Evolutionary conservation across 1,140 invertebrate species (phyloP).

Genomic region (Brachystomella parvula): DNA sequence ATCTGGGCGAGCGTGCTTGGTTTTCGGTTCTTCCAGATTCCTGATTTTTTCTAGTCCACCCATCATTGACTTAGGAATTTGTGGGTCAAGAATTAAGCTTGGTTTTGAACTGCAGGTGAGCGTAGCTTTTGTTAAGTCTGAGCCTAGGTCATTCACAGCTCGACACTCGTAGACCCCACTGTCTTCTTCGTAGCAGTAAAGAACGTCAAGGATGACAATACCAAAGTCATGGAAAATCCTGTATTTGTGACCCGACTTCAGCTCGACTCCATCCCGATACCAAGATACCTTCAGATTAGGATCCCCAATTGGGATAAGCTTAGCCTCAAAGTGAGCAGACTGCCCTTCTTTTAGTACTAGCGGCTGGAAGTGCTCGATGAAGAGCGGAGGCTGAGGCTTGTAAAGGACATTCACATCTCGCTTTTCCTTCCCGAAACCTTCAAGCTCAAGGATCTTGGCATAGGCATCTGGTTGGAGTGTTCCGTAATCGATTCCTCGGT

Average conservation of each 20-base stretch:
- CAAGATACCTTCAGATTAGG: slow-evolving; percentile 86
- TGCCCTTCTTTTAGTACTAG: slow-evolving; percentile 82
- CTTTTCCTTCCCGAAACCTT: slow-evolving; percentile 55
- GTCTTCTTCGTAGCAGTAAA: slow-evolving; percentile 95
- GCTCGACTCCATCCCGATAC: slow-evolving; percentile 87
- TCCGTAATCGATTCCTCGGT: slow-evolving; percentile 83
- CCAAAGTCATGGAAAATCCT: slow-evolving; percentile 95
- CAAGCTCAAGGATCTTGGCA: slow-evolving; percentile 79
- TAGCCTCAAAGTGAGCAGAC: slow-evolving; percentile 86
- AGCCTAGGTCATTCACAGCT: slow-evolving; percentile 84
- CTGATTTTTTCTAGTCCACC: slow-evolving; percentile 85
- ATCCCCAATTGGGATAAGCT: slow-evolving; percentile 81
- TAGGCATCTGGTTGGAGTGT: slow-evolving; percentile 89
- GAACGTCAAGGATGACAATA: slow-evolving; percentile 89
- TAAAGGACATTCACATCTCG: slow-evolving; percentile 56
- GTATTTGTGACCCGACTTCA: slow-evolving; percentile 86
- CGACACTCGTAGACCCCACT: slow-evolving; percentile 86
- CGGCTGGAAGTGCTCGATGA: slow-evolving; percentile 76
- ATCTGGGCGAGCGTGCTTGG: slow-evolving; percentile 58
- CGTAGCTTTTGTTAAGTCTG: slow-evolving; percentile 73
- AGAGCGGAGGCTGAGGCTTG: slow-evolving; percentile 70
- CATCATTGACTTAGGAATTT: slow-evolving; percentile 88
- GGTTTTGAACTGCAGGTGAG: slow-evolving; percentile 81
- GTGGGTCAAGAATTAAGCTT: slow-evolving; percentile 87
- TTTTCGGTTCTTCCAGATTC: slow-evolving; percentile 74